These are phyloP conservation scores for Microcebus ravelobensis DNA, from an alignment of 2,113 vertebrate genomes.

Conservation along the genomic window DNA sequence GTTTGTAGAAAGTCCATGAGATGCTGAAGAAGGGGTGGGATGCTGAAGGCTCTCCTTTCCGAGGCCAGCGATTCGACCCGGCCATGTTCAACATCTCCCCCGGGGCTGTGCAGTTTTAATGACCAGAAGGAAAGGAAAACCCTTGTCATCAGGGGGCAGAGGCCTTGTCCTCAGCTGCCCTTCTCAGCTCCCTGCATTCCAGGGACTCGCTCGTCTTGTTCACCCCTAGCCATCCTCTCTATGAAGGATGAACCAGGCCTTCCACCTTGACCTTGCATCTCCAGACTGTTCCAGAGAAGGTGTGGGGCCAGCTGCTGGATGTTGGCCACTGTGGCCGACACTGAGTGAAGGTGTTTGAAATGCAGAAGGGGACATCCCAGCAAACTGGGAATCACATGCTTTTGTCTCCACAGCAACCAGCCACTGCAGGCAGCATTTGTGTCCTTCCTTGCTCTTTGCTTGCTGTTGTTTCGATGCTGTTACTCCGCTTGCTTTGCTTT, in stretches of 20 bases:
- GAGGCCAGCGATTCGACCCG: constrained; percentile 95
- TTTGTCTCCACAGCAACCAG: constrained; percentile 63
- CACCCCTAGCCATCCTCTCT: background rate
- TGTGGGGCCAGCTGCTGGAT: background rate
- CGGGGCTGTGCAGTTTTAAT: constrained; percentile 95
- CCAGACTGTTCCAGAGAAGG: constrained; percentile 4
- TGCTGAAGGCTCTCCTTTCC: constrained; percentile 96
- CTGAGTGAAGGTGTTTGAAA: constrained; percentile 12
- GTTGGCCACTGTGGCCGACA: background rate
- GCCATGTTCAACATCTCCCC: constrained; percentile 98
- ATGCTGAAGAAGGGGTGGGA: constrained; percentile 99
- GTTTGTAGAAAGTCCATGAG: constrained; percentile 95
- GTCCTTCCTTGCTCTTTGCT: background rate
- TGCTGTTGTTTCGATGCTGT: background rate
- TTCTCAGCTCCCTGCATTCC: background rate
- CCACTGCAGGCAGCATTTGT: constrained; percentile 29
- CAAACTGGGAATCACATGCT: constrained; percentile 32
- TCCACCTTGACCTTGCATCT: background rate
- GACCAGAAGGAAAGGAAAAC: background rate
- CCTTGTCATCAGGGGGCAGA: background rate
- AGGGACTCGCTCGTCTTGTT: background rate
- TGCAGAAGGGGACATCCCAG: constrained; percentile 48
- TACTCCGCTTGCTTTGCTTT: constrained; percentile 61
- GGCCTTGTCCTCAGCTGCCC: background rate
- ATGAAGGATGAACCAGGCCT: background rate